Conservation (phyloP, 2,888 invertebrate genomes). For the Drosophila siamana region DNA sequence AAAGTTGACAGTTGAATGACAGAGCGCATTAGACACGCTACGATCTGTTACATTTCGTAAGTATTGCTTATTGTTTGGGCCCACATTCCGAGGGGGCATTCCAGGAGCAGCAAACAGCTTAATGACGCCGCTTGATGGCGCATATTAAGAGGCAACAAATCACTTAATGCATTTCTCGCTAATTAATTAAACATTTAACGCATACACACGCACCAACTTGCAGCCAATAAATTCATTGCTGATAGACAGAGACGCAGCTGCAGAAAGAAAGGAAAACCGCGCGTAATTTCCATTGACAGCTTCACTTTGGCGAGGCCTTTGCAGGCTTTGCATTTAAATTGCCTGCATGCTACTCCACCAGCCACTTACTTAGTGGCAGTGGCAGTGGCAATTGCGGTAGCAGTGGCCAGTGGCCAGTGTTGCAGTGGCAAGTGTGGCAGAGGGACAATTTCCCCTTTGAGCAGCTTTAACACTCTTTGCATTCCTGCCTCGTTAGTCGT, state of each 20-base stretch:
- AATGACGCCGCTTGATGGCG: conserved; percentile 1
- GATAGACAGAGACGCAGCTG: conserved; percentile 14
- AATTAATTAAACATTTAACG: conserved; percentile 77
- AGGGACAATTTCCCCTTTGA: background rate
- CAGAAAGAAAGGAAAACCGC: conserved; percentile 36
- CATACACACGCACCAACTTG: conserved; percentile 56
- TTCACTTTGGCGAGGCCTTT: conserved; percentile 58
- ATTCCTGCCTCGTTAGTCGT: conserved; percentile 67
- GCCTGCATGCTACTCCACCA: conserved; percentile 67
- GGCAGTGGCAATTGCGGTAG: background rate
- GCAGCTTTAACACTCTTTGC: conserved; percentile 69
- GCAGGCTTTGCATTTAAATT: conserved; percentile 75
- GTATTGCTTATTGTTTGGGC: conserved; percentile 13
- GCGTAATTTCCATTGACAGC: conserved; percentile 80
- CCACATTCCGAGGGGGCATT: background rate
- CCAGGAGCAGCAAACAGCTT: background rate
- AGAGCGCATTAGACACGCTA: too few species aligned
- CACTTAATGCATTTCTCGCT: conserved; percentile 57
- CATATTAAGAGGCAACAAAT: conserved; percentile 46
- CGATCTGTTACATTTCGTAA: background rate
- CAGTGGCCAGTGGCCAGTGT: background rate
- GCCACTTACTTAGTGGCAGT: conserved; percentile 43
- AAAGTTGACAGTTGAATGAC: conserved; percentile 77
- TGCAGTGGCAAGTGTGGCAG: conserved; percentile 7
- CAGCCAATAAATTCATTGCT: conserved; percentile 66